phyloP scores from a whole-genome alignment of 1,140 invertebrate genomes.

The Drosophila mayri region DNA sequence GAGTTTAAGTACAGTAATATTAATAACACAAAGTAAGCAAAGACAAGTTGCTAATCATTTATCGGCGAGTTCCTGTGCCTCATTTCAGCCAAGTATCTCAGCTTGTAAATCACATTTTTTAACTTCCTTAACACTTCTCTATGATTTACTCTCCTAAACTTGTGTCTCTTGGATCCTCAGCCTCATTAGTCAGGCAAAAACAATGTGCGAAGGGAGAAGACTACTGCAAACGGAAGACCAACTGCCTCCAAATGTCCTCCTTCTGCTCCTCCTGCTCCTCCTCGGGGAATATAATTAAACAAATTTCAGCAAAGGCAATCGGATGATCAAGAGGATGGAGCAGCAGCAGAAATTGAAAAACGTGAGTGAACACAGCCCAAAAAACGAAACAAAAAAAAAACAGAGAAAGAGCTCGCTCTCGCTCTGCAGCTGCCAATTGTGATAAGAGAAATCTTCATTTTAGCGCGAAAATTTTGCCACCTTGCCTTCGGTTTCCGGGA shows the following conservation, averaged over 20 bases:
- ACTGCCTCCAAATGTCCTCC: conserved; percentile 3
- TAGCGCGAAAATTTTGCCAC: conserved; percentile 82
- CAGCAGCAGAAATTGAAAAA: conserved; percentile 73
- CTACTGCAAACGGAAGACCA: conserved; percentile 8
- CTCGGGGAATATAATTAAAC: conserved; percentile 70
- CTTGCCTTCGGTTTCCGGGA: conserved; percentile 53
- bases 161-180: neutral
- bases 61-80: neutral
- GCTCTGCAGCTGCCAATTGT: conserved; percentile 38
- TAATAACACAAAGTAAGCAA: too few species aligned
- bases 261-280: conserved; percentile 5
- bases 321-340: conserved; percentile 27
- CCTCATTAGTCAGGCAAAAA: conserved; percentile 38
- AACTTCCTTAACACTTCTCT: neutral
- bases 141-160: neutral
- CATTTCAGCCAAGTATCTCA: rapidly evolving
- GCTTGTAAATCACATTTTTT: neutral
- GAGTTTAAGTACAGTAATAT: too few species aligned
- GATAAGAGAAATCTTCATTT: conserved; percentile 82
- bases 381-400: neutral
- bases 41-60: neutral
- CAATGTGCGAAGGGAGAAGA: neutral
- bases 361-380: conserved; percentile 55
- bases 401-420: neutral
- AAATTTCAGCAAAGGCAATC: conserved; percentile 58